phyloP scores from a whole-genome alignment of 2,797 vertebrate genomes.

The Rhinella marina region DNA sequence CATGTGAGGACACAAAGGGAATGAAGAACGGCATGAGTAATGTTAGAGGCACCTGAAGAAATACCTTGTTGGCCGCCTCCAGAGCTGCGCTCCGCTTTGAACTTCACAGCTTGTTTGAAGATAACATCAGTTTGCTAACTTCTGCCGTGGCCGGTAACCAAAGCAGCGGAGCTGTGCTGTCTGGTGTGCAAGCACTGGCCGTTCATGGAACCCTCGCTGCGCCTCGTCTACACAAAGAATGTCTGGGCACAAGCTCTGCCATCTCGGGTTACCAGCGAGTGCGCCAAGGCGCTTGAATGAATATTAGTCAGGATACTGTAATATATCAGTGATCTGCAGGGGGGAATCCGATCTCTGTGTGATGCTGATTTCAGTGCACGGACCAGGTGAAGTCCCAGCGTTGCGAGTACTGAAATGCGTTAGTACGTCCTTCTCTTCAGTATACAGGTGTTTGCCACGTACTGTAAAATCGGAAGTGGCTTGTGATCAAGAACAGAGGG shows the following conservation, averaged over 20 bases:
- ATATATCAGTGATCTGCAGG: background rate
- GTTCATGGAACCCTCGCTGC: background rate
- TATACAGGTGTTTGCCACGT: background rate
- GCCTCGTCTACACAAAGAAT: background rate
- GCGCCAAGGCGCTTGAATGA: background rate
- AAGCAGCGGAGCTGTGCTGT: background rate
- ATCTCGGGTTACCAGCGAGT: background rate
- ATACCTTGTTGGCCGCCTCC: background rate
- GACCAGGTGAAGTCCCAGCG: background rate
- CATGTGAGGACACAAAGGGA: background rate
- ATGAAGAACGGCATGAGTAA: background rate
- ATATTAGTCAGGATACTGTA: conserved; percentile 12
- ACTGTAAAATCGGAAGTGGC: too few relatives aligned
- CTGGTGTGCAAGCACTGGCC: background rate
- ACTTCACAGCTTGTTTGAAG: conserved; percentile 14
- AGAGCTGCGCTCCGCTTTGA: background rate
- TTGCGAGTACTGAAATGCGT: background rate
- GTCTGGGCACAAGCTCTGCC: conserved; percentile 23
- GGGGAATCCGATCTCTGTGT: background rate
- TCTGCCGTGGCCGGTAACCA: conserved; percentile 9
- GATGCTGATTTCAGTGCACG: background rate
- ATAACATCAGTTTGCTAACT: conserved; percentile 35
- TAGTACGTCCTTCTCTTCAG: background rate
- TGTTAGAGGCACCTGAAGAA: conserved; percentile 2
- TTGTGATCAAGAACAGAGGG: too few relatives aligned